Base-by-base conservation (phyloP, 1,140 invertebrate species). In the Drosophila carrolli region DNA sequence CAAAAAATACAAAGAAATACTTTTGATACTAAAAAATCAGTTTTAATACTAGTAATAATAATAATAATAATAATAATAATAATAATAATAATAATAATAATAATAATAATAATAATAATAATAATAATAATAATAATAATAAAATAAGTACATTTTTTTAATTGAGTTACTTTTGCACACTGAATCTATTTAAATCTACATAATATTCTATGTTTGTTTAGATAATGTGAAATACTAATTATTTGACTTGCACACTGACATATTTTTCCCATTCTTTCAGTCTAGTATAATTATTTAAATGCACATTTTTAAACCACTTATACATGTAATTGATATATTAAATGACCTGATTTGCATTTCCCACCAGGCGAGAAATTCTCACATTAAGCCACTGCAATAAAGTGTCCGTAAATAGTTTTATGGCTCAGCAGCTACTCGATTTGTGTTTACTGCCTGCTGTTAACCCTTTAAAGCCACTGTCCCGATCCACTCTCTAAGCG, bases 321-420 rank as follows among this genome's bases (percentile, higher is more conserved):
- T 41, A 14, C 7, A 19, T 50, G 8, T 51, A 65, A 65, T 44
- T 67, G n/a, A 37, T 53, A 29, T 37, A 37, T 27, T 71, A 41
- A 59, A 73, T 16, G 23, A 9, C 4, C 23, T 13, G 14, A 19
- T 46, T 44, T 32, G 14, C 47, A 47, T 51, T 38, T 46, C 27
- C 19, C 46, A 35, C 27, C 14, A 37, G 32, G 40, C 55, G n/a
- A 61, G 32, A 53, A 70, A 58, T 58, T 72, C 53, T 72, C 68
- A 58, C 53, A 72, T 70, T 71, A 72, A 44, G 9, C 35, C 40
- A 19, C 13, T 27, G 0, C 35, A 27, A 60, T 60, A 72, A 38
- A 41, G 8, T 44, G 29, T 40, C 56, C 57, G 70, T 60, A 61
- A 73, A 73, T 73, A 73, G 48, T 53, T 73, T 73, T 73, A 73